Base-by-base conservation (phyloP, 2,113 vertebrate genomes). In the Pelobates fuscus region DNA sequence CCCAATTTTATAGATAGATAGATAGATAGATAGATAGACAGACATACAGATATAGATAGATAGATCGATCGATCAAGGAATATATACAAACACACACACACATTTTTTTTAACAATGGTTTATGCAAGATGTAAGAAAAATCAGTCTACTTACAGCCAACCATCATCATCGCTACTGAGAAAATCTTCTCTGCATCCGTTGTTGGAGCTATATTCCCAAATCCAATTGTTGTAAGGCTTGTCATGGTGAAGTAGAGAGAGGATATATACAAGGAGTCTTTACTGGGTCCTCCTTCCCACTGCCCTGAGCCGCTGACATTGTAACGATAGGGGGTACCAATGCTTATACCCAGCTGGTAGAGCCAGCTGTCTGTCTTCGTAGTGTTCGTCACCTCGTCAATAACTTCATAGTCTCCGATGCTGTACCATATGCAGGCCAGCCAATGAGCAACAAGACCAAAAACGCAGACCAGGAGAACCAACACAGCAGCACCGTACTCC, bases 141-240 rank as follows among this genome's bases (percentile, higher is more conserved):
- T 0, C 0, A 68, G 73, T 77, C 55, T 90, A 98, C 95, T 98
- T 82, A 98, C 97, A 98, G 90, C 97, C 96, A 80, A 96, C 95
- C 97, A 98, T 98, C 97, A 98, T 98, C 97, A 98, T 98, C 85
- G 95, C 97, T 84, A 98, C 97, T 0, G 96, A 98, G 79, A 98
- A 98, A 81, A 98, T 98, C 92, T 98, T 98, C 91, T 98, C 97
- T 58, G 95, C 96, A 0, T 98, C 96, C 0, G 95, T 97, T 70
- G 95, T 94, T 2, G 97, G 97, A 30, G 97, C 97, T 68, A 98
- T 98, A 87, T 98, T 98, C 67, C 97, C 97, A 81, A 98, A 98
- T 85, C 97, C 97, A 84, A 98, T 98, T 14, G 97, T 98, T 25
- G 97, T 98, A 87, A 98, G 89, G 91, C 97, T 98, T 88, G 97